Conservation (phyloP, 2,888 invertebrate genomes). For the Phyto melanocephala region DNA sequence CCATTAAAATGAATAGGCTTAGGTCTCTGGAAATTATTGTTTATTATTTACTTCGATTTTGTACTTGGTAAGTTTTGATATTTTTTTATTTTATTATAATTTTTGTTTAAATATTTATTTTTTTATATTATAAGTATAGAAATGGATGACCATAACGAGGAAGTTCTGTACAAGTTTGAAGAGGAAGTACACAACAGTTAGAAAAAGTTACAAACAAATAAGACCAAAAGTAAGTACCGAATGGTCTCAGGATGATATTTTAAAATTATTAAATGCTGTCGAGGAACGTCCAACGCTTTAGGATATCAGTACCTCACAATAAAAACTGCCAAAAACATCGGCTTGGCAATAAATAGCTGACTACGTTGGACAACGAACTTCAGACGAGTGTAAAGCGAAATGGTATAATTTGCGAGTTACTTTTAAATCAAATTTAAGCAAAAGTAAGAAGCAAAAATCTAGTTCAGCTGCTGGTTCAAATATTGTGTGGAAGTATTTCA, state of each 20-base stretch:
- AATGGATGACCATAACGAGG: no score
- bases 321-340: conserved; percentile 1
- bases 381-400: conserved; percentile 11
- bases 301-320: neutral
- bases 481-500: neutral
- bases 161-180: no score
- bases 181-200: no score
- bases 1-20: no score
- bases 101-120: no score
- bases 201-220: neutral
- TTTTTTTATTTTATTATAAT: no score
- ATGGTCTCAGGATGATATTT: neutral
- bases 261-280: neutral
- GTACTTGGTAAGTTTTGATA: neutral
- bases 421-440: no score
- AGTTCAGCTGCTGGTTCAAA: neutral
- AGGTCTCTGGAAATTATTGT: no score
- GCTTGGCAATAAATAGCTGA: neutral
- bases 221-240: neutral
- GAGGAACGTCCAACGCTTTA: neutral
- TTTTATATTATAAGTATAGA: no score
- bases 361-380: neutral
- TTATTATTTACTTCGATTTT: neutral
- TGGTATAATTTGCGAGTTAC: neutral
- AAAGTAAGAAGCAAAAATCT: no score